Conservation (phyloP, 2,113 vertebrate genomes). For the Catharus minimus region DNA sequence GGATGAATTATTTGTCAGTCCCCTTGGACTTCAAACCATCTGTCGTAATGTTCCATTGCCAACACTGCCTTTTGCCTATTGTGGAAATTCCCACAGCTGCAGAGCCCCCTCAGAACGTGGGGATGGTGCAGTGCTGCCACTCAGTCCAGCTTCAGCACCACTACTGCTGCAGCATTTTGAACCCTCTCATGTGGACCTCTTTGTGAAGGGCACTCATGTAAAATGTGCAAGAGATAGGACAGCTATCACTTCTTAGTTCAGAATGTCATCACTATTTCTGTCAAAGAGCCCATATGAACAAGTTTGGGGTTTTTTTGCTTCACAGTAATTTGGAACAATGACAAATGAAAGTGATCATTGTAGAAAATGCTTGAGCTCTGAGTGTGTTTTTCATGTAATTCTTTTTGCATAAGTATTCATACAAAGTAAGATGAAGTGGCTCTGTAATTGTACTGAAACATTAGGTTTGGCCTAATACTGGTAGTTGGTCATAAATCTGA, state of each 20-base stretch:
- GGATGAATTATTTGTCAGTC: background rate
- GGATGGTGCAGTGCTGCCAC: background rate
- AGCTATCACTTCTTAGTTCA: background rate
- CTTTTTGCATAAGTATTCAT: background rate
- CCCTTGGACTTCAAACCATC: background rate
- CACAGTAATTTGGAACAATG: background rate
- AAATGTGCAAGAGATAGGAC: background rate
- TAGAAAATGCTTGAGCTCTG: background rate
- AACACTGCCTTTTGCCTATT: background rate
- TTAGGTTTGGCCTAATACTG: background rate
- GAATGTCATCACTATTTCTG: background rate
- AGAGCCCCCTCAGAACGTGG: background rate
- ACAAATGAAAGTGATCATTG: background rate
- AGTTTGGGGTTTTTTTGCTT: background rate
- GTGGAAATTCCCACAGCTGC: background rate
- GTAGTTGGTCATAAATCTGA: background rate
- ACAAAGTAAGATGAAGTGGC: background rate
- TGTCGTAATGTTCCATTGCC: background rate
- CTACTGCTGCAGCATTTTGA: background rate
- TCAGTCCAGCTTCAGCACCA: no score
- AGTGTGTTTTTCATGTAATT: background rate
- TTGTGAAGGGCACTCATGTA: background rate
- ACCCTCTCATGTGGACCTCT: background rate
- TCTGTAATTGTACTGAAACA: background rate
- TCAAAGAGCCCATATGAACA: background rate